Evolutionary conservation across 2,797 vertebrate species (phyloP).

Genomic region (Lerista edwardsae): DNA sequence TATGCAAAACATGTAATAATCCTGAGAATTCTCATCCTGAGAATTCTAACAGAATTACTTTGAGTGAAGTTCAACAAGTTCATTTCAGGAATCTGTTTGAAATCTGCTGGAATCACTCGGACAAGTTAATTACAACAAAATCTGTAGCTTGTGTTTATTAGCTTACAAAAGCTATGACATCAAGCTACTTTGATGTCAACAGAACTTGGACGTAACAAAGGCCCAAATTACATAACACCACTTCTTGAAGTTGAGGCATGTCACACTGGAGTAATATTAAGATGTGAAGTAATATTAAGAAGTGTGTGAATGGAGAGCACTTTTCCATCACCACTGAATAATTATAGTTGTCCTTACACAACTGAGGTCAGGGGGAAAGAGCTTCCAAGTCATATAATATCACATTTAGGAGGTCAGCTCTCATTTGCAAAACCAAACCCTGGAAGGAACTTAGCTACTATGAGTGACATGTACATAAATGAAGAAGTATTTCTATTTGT

Average conservation of each 20-base stretch:
- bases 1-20: background rate
- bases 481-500: constrained; percentile 20
- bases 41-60: background rate
- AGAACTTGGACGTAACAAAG: background rate
- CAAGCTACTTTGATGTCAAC: background rate
- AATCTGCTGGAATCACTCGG: background rate
- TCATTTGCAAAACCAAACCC: background rate
- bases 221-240: no score
- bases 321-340: background rate
- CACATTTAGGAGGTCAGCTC: background rate
- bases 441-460: background rate
- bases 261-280: background rate
- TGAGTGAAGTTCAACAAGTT: background rate
- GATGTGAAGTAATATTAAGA: no score
- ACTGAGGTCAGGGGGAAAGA: background rate
- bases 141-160: background rate
- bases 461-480: background rate
- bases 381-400: background rate
- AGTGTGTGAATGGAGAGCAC: background rate
- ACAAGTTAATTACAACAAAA: background rate
- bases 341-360: background rate
- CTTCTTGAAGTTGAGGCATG: background rate
- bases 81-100: background rate
- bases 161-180: no score
- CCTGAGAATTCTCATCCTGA: background rate